Base-by-base conservation (phyloP, 2,113 vertebrate genomes). In the Mormyrus iriodes region DNA sequence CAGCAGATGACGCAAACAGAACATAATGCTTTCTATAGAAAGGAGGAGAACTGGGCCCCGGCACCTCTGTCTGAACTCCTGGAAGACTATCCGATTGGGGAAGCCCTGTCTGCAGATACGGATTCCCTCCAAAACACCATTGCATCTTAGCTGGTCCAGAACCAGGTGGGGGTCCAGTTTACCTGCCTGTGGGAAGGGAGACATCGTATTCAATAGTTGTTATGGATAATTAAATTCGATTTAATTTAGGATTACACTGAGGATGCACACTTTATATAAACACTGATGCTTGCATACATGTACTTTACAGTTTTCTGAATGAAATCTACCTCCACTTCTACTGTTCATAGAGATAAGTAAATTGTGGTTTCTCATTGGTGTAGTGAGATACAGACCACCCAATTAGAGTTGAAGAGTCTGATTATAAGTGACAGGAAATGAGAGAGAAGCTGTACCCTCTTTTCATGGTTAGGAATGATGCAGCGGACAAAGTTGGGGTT, bases 401-500 rank as follows among this genome's bases (percentile, higher is more conserved):
- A 52, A 53, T 10, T 27, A 12, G 49, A 5, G 49, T 13, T 48
- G 17, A 53, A 35, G 13, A 86, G n/a, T 17, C 21, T 87, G 51
- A 58, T 27, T 39, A 35, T 24, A 87, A 86, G 39, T 15, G 15
- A 86, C 7, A 87, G 52, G 12, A 76, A 27, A 21, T 10, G 85
- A 39, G 3, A 27, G 15, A 17, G 15, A 55, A 35, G 35, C 35
- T 96, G 15, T 94, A 99, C 98, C 93, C 97, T 96, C 94, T 99
- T 99, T 91, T 99, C 98, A 0, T 99, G 98, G 91, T 99, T 99
- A 19, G 98, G 98, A 93, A 99, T 99, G 95, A 99, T 99, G 95
- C 98, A 99, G 92, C 98, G 98, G 10, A 99, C 98, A 27, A 99
- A 99, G 94, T 99, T 99, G 31, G 98, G 98, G 94, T 99, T 99